Evolutionary conservation across 2,797 vertebrate species (phyloP), one percentile per base, ranked within the genome.

Genomic region (Ataeniobius toweri): DNA sequence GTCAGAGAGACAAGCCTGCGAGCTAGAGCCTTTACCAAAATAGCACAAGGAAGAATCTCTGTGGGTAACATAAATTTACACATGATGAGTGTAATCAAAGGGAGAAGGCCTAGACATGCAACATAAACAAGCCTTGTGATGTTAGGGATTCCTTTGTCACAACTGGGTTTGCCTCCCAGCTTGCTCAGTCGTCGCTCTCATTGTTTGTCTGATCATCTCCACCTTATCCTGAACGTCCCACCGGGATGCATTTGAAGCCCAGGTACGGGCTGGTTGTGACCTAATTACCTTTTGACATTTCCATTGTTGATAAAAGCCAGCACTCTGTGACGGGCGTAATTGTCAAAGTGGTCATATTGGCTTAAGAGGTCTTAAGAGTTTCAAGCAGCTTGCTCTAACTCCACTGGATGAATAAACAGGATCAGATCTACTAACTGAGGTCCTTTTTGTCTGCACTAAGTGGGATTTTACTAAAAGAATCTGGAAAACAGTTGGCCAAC

Each of bases 71-170:
- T 90, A 91, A 89, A 93, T 91, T 89, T 90, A 86, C 93, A 82
- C 85, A 85, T 81, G 88, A 94, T 89, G 90, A 91, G 86, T 88
- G 89, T 92, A 92, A 92, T 93, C 91, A 91, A 86, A 91, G 82
- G 75, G 86, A 88, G 89, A 85, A 63, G 85, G 83, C 87, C 89
- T 82, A 73, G 88, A 89, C 86, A 83, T 88, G 78, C 76, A 48
- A 89, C 85, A 89, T 90, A 92, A 91, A 93, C 89, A 73, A 82
- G 89, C 80, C 79, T 61, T 83, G 84, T 85, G 86, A 90, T 85
- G 83, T 83, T 84, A 82, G 90, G 85, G 89, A 91, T 91, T 90
- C 85, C 91, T 89, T 83, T 88, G 88, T 91, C 82, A 87, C 85
- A 87, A 77, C 81, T 76, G 72, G 80, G 79, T 83, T 86, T 44